These are phyloP conservation scores for Stomorhina lunata DNA, from an alignment of 2,888 invertebrate genomes.

Conservation along the genomic window DNA sequence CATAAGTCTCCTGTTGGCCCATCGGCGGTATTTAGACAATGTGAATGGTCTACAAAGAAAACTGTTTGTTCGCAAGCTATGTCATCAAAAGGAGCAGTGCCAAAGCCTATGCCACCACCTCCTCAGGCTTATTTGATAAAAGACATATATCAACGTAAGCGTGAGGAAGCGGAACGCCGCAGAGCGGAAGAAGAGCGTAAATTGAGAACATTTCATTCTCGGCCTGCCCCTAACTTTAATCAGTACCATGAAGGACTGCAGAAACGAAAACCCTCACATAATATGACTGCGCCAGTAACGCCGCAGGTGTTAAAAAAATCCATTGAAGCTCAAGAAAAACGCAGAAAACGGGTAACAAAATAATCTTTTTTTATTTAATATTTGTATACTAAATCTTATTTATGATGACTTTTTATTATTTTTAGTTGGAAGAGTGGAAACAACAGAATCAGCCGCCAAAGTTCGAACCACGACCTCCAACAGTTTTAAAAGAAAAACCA, in stretches of 20 bases:
- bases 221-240: slow-evolving; percentile 76
- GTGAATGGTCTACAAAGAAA: slow-evolving; percentile 67
- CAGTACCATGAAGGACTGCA: slow-evolving; percentile 65
- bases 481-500: slow-evolving; percentile 71
- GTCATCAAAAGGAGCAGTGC: slow-evolving; percentile 33
- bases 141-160: slow-evolving; percentile 74
- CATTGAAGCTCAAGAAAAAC: slow-evolving; percentile 67
- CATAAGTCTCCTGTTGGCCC: background rate
- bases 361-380: too few species aligned
- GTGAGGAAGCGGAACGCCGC: slow-evolving; percentile 68
- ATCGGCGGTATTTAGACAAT: slow-evolving; percentile 65
- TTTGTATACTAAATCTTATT: background rate
- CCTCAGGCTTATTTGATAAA: slow-evolving; percentile 74
- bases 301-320: slow-evolving; percentile 75
- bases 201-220: slow-evolving; percentile 76
- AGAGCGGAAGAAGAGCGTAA: slow-evolving; percentile 75
- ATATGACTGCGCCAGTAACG: slow-evolving; percentile 72
- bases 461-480: slow-evolving; percentile 66
- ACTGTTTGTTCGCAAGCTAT: background rate
- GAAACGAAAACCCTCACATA: slow-evolving; percentile 66
- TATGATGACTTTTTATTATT: slow-evolving; percentile 28
- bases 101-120: slow-evolving; percentile 60
- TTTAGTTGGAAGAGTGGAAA: slow-evolving; percentile 70
- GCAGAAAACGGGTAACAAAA: slow-evolving; percentile 69
- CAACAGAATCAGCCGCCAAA: slow-evolving; percentile 65